Evolutionary conservation across 1,140 invertebrate genomes (phyloP), one percentile per base, ranked within the genome.

Genomic region (Caenorhabditis tropicalis): DNA sequence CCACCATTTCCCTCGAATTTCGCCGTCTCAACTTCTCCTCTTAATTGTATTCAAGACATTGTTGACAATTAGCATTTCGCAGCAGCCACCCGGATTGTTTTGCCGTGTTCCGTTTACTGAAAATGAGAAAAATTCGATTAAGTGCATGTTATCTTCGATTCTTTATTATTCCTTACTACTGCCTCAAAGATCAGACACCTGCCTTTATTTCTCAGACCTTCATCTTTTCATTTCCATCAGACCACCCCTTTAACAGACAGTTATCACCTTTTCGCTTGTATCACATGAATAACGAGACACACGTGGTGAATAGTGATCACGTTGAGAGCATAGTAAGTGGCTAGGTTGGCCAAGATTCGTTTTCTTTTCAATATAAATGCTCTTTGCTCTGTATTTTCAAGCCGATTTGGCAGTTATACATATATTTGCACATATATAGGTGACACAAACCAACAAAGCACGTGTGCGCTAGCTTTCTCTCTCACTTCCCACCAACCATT

Each of bases 1-100:
- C 36, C 36, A n/a, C 65, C 65, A 74, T 74, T 74, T 74, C 43
- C 65, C 33, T 74, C 65, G 36, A 74, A 74, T 19, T 74, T 74
- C 43, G n/a, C 21, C 24, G 24, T 27, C 36, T 74, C 15, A 33
- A 65, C 9, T 74, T 74, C 24, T 1, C 21, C 36, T 31, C 36
- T 43, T 65, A 56, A 19, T 56, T 3, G 31, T 21, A 9, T 65
- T 36, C 36, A 16, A 19, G 48, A 5, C 48, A 51, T 51, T 51
- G 48, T 51, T 51, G 48, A 51, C 48, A 0, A 51, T 51, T 51
- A 15, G 48, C 27, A 29, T 56, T 27, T 27, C 39, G 5, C 12
- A 43, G 5, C n/a, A n/a, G n/a, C n/a, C n/a, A 21, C 0, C 6
- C n/a, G 15, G 53, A 2, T 24, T 56, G 53, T 56, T 56, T 56